phyloP scores from a whole-genome alignment of 2,888 invertebrate genomes.

The Busseola fusca region DNA sequence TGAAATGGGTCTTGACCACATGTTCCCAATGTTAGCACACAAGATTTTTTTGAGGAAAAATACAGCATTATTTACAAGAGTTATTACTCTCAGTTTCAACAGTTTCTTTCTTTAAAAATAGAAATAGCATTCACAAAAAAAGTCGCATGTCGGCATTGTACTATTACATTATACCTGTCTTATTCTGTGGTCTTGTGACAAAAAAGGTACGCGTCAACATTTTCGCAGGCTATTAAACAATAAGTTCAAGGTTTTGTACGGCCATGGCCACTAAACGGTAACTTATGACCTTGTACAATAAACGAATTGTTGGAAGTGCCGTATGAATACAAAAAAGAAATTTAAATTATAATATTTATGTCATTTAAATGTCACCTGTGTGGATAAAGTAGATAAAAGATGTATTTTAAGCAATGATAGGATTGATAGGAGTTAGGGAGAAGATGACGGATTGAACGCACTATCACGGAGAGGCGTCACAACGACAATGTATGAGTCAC shows the following conservation, averaged over 20 bases:
- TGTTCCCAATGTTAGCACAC: background rate
- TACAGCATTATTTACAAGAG: background rate
- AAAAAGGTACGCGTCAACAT: constrained; percentile 28
- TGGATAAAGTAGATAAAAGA: background rate
- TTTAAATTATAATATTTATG: background rate
- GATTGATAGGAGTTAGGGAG: constrained; percentile 5
- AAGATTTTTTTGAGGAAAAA: background rate
- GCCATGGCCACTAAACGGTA: constrained; percentile 36
- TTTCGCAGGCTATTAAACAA: constrained; percentile 30
- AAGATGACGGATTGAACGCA: constrained; percentile 21
- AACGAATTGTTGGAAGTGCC: background rate
- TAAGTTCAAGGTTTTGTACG: constrained; percentile 56
- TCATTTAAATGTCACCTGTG: constrained; percentile 1
- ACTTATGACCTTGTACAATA: constrained; percentile 40
- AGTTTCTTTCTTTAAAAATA: background rate
- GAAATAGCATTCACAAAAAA: background rate
- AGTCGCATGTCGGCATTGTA: background rate
- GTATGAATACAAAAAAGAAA: background rate
- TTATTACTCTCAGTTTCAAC: background rate
- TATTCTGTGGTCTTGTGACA: constrained; percentile 23
- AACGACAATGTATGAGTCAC: constrained; percentile 41
- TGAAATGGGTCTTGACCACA: no score
- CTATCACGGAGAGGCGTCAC: constrained; percentile 40
- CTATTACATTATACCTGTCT: constrained; percentile 1
- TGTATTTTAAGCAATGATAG: constrained; percentile 23